phyloP scores from a whole-genome alignment of 1,140 invertebrate species.

The Steinernema feltiae region DNA sequence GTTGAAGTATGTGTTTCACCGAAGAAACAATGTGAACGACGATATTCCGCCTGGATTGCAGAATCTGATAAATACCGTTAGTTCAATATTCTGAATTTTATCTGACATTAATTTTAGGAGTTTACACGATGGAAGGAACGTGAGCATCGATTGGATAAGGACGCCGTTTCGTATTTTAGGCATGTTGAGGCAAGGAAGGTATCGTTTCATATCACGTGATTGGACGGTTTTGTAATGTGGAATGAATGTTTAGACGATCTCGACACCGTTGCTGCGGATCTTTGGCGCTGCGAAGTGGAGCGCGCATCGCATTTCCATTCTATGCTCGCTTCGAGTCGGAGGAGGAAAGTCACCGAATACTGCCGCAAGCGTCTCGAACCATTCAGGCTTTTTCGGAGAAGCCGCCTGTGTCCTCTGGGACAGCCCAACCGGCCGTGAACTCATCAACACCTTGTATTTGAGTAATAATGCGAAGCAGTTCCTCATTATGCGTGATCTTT shows the following conservation, averaged over 20 bases:
- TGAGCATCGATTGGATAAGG: neutral
- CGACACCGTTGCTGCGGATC: constrained; percentile 33
- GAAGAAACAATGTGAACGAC: neutral
- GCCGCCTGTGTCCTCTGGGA: constrained; percentile 27
- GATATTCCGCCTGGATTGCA: neutral
- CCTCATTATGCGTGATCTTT: constrained; percentile 31
- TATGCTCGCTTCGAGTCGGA: constrained; percentile 22
- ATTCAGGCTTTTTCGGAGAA: constrained; percentile 27
- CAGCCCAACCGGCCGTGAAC: constrained; percentile 16
- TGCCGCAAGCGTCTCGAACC: constrained; percentile 11
- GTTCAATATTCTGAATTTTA: neutral
- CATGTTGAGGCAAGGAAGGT: neutral
- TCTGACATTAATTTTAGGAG: neutral
- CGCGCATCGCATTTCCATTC: constrained; percentile 29
- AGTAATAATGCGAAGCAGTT: constrained; percentile 32
- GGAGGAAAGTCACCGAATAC: constrained; percentile 31
- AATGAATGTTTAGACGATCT: constrained; percentile 25
- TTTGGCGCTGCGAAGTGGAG: constrained; percentile 31
- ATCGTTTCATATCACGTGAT: neutral
- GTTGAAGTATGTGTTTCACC: constrained; percentile 27
- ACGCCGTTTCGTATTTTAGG: neutral
- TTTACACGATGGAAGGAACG: constrained; percentile 2
- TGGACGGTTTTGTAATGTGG: neutral
- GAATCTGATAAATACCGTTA: neutral
- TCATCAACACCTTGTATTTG: constrained; percentile 18